Base-by-base conservation (phyloP, 2,888 invertebrate genomes). In the Oithona nana region DNA sequence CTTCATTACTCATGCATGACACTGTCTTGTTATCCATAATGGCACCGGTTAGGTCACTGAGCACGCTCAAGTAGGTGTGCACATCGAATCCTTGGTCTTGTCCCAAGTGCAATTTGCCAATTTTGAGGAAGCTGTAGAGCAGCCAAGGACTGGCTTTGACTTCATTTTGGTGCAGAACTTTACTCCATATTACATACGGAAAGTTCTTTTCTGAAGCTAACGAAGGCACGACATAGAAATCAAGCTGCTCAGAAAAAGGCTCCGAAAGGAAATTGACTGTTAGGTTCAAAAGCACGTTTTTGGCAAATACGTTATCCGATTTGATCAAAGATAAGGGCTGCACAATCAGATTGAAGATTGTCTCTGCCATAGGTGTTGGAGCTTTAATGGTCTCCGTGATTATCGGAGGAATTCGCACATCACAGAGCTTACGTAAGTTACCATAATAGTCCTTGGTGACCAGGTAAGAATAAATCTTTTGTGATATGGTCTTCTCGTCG, bases 341-440 rank as follows among this genome's bases (percentile, higher is more conserved):
- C 68, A 83, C 79, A 64, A 90, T 80, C 69, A 92, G 79, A 68
- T 84, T 82, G 63, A 87, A 74, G 1, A 88, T 75, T 65, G 83
- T 84, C 49, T 80, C 82, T 6, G 83, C 79, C 26, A 86, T 75
- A 1, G 82, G 82, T 29, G 84, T 86, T 0, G 86, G 86, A 28
- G 87, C 80, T 64, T 78, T 76, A 0, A 81, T 70, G 0, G 82
- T 81, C 28, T 79, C 78, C 52, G 85, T 83, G 67, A 81, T 79
- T 67, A 83, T 74, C 8, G 81, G 81, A 28, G 83, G 86, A 22
- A 68, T 83, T 78, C 71, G 70, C 28, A 78, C 75, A 66, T 88
- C 85, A 67, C 90, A 70, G 60, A 89, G 71, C 63, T 75, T 75
- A 66, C 84, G 78, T 67, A 90, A 73, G 68, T 83, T 81, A 66